Percentiles rank a stretch among this genome's conserved stretches.
These are phyloP conservation scores for Drosophila seclusa DNA, from an alignment of 2,888 invertebrate species.

Conservation along the genomic window DNA sequence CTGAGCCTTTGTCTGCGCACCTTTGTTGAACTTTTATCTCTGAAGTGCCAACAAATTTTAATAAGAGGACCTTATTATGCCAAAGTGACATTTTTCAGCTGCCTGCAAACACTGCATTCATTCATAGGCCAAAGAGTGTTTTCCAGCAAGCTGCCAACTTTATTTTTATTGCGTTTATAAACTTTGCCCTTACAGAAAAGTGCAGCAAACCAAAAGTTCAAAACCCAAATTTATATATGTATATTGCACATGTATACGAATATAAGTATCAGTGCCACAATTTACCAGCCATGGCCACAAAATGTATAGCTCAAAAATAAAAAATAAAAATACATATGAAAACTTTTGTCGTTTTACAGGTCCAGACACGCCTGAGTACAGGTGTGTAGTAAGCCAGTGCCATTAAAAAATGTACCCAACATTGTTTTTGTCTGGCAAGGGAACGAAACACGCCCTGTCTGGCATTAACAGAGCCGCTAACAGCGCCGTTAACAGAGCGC, in stretches of 20 bases:
- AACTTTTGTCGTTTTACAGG: constrained; percentile 2
- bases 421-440: constrained; percentile 42
- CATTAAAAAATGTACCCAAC: constrained; percentile 32
- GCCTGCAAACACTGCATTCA: constrained; percentile 24
- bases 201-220: constrained; percentile 65
- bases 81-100: constrained; percentile 65
- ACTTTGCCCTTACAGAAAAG: constrained; percentile 70
- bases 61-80: constrained; percentile 68
- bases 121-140: constrained; percentile 29
- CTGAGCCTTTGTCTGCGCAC: constrained; percentile 52
- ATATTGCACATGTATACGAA: constrained; percentile 6
- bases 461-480: constrained; percentile 42
- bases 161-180: constrained; percentile 80
- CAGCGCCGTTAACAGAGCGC: constrained; percentile 45
- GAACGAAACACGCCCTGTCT: constrained; percentile 33
- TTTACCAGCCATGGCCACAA: constrained; percentile 35
- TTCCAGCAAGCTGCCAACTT: constrained; percentile 59
- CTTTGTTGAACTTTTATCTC: constrained; percentile 56
- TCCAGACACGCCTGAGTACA: constrained; percentile 32
- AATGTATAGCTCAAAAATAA: constrained; percentile 2
- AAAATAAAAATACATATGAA: neutral
- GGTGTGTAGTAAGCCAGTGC: constrained; percentile 34
- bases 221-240: constrained; percentile 54
- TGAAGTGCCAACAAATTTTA: constrained; percentile 55
- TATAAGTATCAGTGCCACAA: constrained; percentile 50